Base-by-base conservation (phyloP, 2,888 invertebrate species). In the Cheilosia scutellata region DNA sequence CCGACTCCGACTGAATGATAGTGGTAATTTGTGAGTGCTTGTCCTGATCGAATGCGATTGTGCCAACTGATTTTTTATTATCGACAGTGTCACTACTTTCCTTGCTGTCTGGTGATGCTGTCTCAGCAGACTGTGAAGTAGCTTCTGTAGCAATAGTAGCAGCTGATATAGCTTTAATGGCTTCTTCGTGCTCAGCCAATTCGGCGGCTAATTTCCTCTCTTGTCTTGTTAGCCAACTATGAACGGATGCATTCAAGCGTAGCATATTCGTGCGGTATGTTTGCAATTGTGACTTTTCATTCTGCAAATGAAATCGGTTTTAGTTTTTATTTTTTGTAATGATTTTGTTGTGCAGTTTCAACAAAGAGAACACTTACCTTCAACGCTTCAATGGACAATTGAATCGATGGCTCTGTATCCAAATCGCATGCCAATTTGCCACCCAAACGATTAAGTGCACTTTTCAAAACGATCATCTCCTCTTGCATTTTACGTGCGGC, bases 151-250 rank as follows among this genome's bases (percentile, higher is more conserved):
- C 53, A 13, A 60, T 62, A 57, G 63, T 55, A 51, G 62, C 25
- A 20, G 71, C 70, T 49, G 62, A 42, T 68, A 51, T 31, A 72
- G 84, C 27, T 53, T 88, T 88, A 63, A 84, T 88, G 68, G 89
- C 87, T 76, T 88, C 89, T 60, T 89, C 89, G 75, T 89, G 89
- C 70, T 90, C 91, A 68, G 89, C 90, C 75, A 91, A 87, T 75
- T 91, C 89, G 83, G 89, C 88, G 79, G 91, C 91, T 83, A 92
- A 88, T 47, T 92, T 91, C 44, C 91, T 89, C 89, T 92, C 92
- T 88, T 93, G 92, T 16, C 92, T 90, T 49, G 93, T 93, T 72
- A 93, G 87, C 92, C 93, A 92, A 89, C 93, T 93, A 87, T 93
- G 93, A 79, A 93, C 93, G 60, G 92, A 91, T 82, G 93, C 93